These are phyloP conservation scores for Chaetophractus vellerosus DNA, from an alignment of 2,797 vertebrate species.

Conservation along the genomic window DNA sequence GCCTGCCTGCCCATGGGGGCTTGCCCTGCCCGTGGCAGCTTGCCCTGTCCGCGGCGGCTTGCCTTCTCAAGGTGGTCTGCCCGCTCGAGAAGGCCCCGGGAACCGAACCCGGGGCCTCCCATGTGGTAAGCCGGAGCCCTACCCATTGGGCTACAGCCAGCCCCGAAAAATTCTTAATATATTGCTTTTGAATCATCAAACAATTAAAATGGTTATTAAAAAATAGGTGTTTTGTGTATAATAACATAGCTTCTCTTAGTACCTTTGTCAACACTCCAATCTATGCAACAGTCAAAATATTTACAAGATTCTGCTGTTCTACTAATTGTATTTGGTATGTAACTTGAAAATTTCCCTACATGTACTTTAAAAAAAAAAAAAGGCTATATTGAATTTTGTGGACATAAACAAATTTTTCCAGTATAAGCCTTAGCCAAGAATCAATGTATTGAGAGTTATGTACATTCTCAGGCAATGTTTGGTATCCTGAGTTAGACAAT, in stretches of 20 bases:
- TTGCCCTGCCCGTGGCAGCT: too few species aligned
- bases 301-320: background rate
- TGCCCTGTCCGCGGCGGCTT: too few species aligned
- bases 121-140: too few species aligned
- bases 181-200: background rate
- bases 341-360: background rate
- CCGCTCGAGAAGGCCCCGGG: too few species aligned
- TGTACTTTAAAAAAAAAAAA: background rate
- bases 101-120: too few species aligned
- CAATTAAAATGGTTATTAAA: background rate
- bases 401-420: conserved; percentile 28
- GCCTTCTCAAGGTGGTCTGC: too few species aligned
- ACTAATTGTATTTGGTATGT: background rate
- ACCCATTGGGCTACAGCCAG: too few species aligned
- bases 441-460: background rate
- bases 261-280: background rate
- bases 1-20: too few species aligned
- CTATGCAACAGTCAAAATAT: background rate
- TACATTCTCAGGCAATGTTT: background rate
- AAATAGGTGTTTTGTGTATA: background rate
- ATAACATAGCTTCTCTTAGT: background rate
- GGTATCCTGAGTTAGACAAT: background rate
- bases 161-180: conserved; percentile 13
- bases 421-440: background rate
- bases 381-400: background rate